A percentile compares a stretch with the other conserved stretches of the same genome.
Evolutionary conservation across 2,888 invertebrate species (phyloP).

Genomic region (Ecdyonurus torrentis): DNA sequence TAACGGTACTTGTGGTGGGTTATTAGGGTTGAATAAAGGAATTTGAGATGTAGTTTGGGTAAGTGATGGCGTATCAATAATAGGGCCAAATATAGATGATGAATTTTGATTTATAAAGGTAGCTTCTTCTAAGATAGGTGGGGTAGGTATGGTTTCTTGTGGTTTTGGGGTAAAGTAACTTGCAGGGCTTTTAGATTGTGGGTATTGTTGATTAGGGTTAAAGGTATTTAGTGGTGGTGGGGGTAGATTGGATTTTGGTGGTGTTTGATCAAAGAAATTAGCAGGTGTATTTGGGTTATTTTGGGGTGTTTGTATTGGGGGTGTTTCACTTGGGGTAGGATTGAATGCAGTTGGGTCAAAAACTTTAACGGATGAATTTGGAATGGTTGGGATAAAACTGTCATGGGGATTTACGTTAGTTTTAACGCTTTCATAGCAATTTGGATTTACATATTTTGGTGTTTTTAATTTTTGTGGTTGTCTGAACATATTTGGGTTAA

Average conservation of each 20-base stretch:
- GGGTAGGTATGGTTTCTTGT: no score
- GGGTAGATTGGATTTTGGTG: not conserved
- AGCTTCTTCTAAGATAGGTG: no score
- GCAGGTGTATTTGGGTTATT: not conserved
- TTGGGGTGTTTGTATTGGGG: not conserved
- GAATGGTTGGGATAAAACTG: no score
- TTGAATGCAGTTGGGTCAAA: not conserved
- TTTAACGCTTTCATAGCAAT: no score
- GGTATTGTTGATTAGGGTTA: not conserved
- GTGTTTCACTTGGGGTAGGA: not conserved
- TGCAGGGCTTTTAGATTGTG: not conserved
- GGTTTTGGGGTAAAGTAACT: not conserved
- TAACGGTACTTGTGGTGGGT: not conserved
- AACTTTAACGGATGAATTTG: not conserved
- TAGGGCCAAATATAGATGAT: no score
- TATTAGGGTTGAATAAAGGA: not conserved
- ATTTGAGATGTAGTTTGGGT: not conserved
- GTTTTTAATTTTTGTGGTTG: no score
- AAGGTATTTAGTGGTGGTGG: not conserved
- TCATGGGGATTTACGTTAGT: no score
- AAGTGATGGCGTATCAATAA: not conserved
- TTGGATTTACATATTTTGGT: no score
- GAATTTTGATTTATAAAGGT: not conserved
- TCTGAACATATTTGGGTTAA: no score
- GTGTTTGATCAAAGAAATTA: not conserved